phyloP scores from a whole-genome alignment of 2,797 vertebrate species.

The Sebastes oblongus region DNA sequence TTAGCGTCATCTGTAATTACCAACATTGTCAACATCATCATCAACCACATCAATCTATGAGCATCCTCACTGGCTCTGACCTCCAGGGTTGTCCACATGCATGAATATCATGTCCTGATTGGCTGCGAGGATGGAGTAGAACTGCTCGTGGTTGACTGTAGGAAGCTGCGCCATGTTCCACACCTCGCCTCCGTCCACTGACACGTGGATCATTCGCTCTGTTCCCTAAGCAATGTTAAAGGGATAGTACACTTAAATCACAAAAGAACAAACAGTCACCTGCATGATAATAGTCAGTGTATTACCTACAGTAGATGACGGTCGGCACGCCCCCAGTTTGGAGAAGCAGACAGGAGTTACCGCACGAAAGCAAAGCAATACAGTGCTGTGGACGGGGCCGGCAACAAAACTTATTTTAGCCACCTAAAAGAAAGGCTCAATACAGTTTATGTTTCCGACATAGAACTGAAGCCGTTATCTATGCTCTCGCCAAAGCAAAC shows the following conservation, averaged over 20 bases:
- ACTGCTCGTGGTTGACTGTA: slow-evolving; percentile 91
- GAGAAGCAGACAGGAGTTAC: too few species aligned
- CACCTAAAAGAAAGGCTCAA: too few species aligned
- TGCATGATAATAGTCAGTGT: background rate
- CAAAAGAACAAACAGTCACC: background rate
- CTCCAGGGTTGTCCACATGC: slow-evolving; percentile 93
- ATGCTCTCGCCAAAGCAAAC: too few species aligned
- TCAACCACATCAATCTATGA: background rate
- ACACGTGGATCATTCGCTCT: slow-evolving; percentile 90
- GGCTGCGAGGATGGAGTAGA: slow-evolving; percentile 93
- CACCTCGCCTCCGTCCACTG: slow-evolving; percentile 86
- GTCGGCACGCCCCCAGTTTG: too few species aligned
- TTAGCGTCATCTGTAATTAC: background rate
- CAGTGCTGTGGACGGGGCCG: too few species aligned
- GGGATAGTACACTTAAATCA: background rate
- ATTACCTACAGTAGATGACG: too few species aligned
- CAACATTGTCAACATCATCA: background rate
- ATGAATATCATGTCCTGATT: slow-evolving; percentile 95
- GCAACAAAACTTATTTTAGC: accelerated
- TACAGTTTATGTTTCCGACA: too few species aligned
- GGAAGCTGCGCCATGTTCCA: slow-evolving; percentile 97
- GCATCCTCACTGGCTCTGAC: slow-evolving; percentile 71
- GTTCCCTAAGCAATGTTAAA: slow-evolving; percentile 68
- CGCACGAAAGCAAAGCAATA: too few species aligned
- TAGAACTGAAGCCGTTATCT: too few species aligned